Evolutionary conservation across 2,113 vertebrate genomes (phyloP), one percentile per base, ranked within the genome.

Genomic region (Suncus etruscus): DNA sequence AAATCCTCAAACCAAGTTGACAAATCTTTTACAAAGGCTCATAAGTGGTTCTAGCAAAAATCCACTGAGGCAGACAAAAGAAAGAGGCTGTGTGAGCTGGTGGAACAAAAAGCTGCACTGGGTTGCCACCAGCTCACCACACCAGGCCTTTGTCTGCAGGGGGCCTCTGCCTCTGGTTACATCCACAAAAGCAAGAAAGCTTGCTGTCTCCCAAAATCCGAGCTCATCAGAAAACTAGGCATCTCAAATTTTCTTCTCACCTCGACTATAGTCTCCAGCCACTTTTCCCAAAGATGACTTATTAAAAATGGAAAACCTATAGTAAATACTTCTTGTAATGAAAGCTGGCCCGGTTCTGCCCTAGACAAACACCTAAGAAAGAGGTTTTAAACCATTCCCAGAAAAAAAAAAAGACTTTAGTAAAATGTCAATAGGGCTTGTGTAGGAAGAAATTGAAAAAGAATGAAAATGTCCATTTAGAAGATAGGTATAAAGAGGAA

Each of bases 61-160:
- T n/a, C 75, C 61, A 73, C 89, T 65, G 65, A 47, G 48, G 83
- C 81, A 29, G 66, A 88, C 24, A 54, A 85, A 90, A 88, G 94
- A 91, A 88, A 82, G 77, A 80, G 32, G 14, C 15, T 39, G 39
- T 29, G 51, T 89, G 90, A 75, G 78, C 90, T 11, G 14, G 54
- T 31, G 79, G 86, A 86, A 96, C 88, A 94, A 92, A 88, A 91
- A 79, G 51, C 90, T 31, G n/a, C 80, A 65, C 83, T 89, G 58
- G 54, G 54, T 11, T 54, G 54, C 12, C 18, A 54, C 93, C 29
- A 5, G 22, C 80, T 8, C 27, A 48, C 61, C 0, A 69, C 0
- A 1, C 90, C 90, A 50, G 77, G 81, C 74, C 85, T 86, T 85
- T 48, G 87, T 92, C 63, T 65, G 63, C 25, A 14, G 63, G 22